Evolutionary conservation across 2,797 vertebrate species (phyloP).

Genomic region (Ciconia nigra): DNA sequence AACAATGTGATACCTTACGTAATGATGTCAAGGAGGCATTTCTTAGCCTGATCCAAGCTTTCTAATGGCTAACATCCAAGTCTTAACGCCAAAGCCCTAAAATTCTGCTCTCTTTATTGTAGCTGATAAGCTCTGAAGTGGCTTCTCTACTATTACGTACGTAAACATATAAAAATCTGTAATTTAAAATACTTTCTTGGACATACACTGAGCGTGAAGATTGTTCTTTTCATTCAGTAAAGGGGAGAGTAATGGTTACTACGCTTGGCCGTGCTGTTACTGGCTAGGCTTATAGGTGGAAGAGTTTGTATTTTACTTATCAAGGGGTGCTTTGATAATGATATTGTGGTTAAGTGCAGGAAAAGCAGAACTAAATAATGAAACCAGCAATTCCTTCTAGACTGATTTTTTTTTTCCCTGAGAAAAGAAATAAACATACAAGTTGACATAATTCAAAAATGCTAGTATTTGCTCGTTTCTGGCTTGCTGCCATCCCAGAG

Average conservation of each 20-base stretch:
- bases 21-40: not conserved
- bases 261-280: not conserved
- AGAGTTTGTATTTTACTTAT: not conserved
- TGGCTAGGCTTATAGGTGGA: not conserved
- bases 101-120: not conserved
- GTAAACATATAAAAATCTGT: not conserved
- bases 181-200: not conserved
- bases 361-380: constrained; percentile 47
- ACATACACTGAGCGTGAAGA: not conserved
- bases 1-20: not conserved
- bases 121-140: not conserved
- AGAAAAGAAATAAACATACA: constrained; percentile 69
- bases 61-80: not conserved
- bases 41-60: not conserved
- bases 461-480: not conserved
- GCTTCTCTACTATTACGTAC: not conserved
- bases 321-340: constrained; percentile 31
- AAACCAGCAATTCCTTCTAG: constrained; percentile 52
- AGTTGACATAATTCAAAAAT: constrained; percentile 42
- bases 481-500: constrained; percentile 28
- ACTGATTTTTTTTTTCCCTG: not conserved
- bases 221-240: not conserved
- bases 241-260: not conserved
- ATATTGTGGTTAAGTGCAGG: constrained; percentile 39
- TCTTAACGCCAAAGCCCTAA: not conserved